These are phyloP conservation scores for Pollenia amentaria DNA, from an alignment of 2,888 invertebrate genomes.

Conservation along the genomic window DNA sequence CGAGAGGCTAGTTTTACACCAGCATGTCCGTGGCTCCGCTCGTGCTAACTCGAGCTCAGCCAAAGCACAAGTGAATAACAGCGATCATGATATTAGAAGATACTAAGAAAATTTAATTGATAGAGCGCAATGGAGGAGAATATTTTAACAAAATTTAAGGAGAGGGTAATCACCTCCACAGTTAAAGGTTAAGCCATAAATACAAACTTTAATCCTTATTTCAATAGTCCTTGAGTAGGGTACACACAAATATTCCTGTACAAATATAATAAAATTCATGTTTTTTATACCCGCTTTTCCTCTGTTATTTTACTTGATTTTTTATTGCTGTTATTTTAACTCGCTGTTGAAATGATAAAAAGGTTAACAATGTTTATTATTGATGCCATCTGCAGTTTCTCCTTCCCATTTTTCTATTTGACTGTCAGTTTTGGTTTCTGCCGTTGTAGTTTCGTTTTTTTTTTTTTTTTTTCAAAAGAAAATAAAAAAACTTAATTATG, in stretches of 20 bases:
- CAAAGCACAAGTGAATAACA: too few species aligned
- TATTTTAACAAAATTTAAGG: too few species aligned
- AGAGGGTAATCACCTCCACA: too few species aligned
- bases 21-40: too few species aligned
- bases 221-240: neutral
- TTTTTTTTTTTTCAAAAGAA: conserved; percentile 26
- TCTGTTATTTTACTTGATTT: neutral
- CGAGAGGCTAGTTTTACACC: too few species aligned
- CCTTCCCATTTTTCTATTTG: conserved; percentile 16
- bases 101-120: too few species aligned
- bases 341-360: conserved; percentile 41
- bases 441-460: neutral
- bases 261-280: neutral
- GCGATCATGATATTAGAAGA: too few species aligned
- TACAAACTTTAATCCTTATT: neutral
- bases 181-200: too few species aligned
- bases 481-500: conserved; percentile 68
- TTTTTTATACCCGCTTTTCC: neutral
- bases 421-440: neutral
- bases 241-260: neutral
- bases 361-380: conserved; percentile 67
- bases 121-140: too few species aligned
- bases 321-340: conserved; percentile 17
- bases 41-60: too few species aligned
- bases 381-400: conserved; percentile 59